Conservation (phyloP, 2,888 invertebrate species). For the Trissolcus japonicus region DNA sequence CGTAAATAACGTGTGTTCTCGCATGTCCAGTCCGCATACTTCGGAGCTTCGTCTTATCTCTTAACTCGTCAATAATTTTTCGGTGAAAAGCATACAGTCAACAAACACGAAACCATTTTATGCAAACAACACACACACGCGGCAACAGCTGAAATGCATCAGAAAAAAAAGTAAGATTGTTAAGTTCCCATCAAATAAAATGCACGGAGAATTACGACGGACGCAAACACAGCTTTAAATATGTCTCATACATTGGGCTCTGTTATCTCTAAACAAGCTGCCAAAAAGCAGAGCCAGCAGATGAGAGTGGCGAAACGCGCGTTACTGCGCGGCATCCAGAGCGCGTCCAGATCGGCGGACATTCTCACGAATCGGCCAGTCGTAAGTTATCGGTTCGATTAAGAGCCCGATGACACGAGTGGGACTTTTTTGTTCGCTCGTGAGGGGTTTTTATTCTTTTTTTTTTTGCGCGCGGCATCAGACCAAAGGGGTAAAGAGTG, state of each 20-base stretch:
- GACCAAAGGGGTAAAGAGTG: slow-evolving; percentile 41
- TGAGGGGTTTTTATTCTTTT: slow-evolving; percentile 17
- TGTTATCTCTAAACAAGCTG: slow-evolving; percentile 29
- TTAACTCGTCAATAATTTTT: too few species aligned
- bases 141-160: too few species aligned
- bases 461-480: background rate
- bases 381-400: slow-evolving; percentile 56
- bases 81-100: too few species aligned
- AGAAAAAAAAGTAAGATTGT: too few species aligned
- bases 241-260: slow-evolving; percentile 13
- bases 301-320: slow-evolving; percentile 14
- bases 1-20: too few species aligned
- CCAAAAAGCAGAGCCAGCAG: slow-evolving; percentile 4
- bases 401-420: slow-evolving; percentile 41
- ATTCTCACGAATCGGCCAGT: slow-evolving; percentile 54
- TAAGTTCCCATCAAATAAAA: slow-evolving; percentile 8
- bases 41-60: too few species aligned
- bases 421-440: slow-evolving; percentile 26
- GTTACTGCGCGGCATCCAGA: slow-evolving; percentile 8
- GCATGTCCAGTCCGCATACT: too few species aligned
- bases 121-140: too few species aligned
- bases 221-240: slow-evolving; percentile 4
- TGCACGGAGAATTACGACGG: slow-evolving; percentile 23
- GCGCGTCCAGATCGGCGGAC: slow-evolving; percentile 1
- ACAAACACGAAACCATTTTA: background rate